Base-by-base conservation (phyloP, 1,140 invertebrate species). In the Ganaspis sp. region DNA sequence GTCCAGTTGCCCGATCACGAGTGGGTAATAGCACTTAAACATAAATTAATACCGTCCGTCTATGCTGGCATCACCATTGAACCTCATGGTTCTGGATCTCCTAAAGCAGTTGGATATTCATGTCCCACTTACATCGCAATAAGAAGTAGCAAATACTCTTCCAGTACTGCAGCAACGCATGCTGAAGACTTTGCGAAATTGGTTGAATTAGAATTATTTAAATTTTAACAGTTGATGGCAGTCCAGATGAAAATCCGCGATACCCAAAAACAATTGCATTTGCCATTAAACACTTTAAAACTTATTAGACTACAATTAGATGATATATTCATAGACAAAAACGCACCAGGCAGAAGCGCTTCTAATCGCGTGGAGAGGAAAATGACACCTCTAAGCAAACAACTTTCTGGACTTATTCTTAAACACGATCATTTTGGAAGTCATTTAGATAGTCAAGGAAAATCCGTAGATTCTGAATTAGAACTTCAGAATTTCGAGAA, bases 1-100 rank as follows among this genome's bases (percentile, higher is more conserved):
- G 82, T 91, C 12, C 70, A 29, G 64, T 80, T 90, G 29, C 89
- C 91, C 49, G 88, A 91, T 84, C 90, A 91, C 81, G 90, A 92
- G 80, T 91, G 83, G 78, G 87, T 91, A 19, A 83, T 91, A 80
- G 90, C 85, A 64, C 49, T 45, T 37, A 69, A 73, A 17, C 88
- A 90, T 75, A 88, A 89, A 73, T 58, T 87, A 21, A 87, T 82
- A 58, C 85, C 86, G 4, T 78, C 72, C 21, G 85, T 87, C 23
- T 88, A 87, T 83, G 83, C 88, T 72, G 78, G 49, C 58, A 76
- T 79, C 69, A 40, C 72, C n/a, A 80, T 87, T 64, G 76, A 80
- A 77, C 70, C 42, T n/a, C 81, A 87, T 79, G 76, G 75, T 6
- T 77, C 85, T 40, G 86, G 83, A 42, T 73, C 83, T 49, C 40